Evolutionary conservation across 1,140 invertebrate genomes (phyloP).

Genomic region (Ruditapes philippinarum): DNA sequence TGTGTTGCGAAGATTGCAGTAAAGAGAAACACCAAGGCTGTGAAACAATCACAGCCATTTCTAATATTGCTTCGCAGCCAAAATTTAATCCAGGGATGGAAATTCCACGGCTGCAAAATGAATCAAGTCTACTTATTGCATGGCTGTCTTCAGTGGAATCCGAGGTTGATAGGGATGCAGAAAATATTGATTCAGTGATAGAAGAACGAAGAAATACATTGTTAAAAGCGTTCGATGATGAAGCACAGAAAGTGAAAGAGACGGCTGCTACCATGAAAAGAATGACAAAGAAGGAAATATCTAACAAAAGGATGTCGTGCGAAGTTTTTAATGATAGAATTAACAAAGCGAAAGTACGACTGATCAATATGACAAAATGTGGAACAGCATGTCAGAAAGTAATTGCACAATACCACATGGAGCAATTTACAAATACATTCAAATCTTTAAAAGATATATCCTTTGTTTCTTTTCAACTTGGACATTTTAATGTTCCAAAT

Average conservation of each 20-base stretch:
- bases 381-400: not conserved
- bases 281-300: not conserved
- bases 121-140: not conserved
- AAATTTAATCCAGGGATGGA: not conserved
- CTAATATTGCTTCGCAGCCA: not conserved
- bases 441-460: not conserved
- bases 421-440: not conserved
- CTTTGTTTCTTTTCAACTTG: not conserved
- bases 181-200: not conserved
- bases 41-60: not conserved
- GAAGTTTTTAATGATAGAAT: not conserved
- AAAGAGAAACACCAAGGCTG: not conserved
- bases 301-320: not conserved
- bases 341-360: not conserved
- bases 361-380: not conserved
- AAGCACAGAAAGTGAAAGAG: not conserved
- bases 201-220: not conserved
- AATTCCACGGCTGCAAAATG: not conserved
- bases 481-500: not conserved
- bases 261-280: not conserved
- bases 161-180: not conserved
- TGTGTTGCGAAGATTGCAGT: not conserved
- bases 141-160: not conserved
- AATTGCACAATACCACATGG: not conserved
- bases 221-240: not conserved